Evolutionary conservation across 2,888 invertebrate genomes (phyloP).

Genomic region (Drosophila vallismaia): DNA sequence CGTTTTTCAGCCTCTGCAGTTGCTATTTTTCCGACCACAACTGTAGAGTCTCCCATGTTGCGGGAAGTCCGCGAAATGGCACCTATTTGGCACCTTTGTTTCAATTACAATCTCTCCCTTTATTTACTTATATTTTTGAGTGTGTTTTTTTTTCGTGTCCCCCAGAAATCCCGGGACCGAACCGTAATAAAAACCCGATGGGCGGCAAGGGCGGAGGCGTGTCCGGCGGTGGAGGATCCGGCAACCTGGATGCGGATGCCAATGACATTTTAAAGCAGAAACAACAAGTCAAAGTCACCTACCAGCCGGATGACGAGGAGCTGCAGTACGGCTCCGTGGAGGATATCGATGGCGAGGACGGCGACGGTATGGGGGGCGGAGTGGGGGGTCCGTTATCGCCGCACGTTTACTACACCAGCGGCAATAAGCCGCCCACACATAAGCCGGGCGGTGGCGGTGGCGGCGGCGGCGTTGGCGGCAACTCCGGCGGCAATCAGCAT

Average conservation of each 20-base stretch:
- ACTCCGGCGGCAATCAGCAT: conserved; percentile 51
- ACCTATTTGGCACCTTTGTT: conserved; percentile 59
- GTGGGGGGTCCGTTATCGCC: conserved; percentile 74
- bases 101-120: conserved; percentile 67
- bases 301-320: conserved; percentile 87
- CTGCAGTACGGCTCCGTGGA: conserved; percentile 89
- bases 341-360: conserved; percentile 86
- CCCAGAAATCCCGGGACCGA: conserved; percentile 91
- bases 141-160: conserved; percentile 21
- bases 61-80: conserved; percentile 20
- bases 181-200: conserved; percentile 85
- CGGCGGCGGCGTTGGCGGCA: conserved; percentile 34
- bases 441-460: conserved; percentile 62
- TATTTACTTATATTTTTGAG: conserved; percentile 13
- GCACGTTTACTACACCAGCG: conserved; percentile 80
- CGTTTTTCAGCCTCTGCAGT: no score
- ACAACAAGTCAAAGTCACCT: conserved; percentile 83
- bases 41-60: no score
- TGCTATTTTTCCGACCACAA: not conserved
- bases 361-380: conserved; percentile 1
- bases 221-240: conserved; percentile 18
- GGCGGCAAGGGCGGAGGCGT: conserved; percentile 64
- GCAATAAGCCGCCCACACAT: conserved; percentile 81
- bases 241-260: conserved; percentile 80
- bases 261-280: conserved; percentile 84